Evolutionary conservation across 2,888 invertebrate genomes (phyloP).

Genomic region (Oligia strigilis): DNA sequence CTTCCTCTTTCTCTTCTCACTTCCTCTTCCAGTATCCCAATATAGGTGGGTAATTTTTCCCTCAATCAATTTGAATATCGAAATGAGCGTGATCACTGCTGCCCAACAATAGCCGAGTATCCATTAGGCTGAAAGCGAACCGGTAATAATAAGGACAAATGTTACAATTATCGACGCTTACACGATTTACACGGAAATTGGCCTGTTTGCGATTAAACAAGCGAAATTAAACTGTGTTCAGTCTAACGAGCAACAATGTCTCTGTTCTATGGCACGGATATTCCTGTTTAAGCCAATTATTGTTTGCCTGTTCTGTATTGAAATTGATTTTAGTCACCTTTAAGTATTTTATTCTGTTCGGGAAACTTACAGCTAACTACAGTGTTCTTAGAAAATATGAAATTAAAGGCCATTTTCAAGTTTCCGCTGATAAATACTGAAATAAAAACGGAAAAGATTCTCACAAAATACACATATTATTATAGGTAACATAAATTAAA

Average conservation of each 20-base stretch:
- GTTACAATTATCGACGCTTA: constrained; percentile 82
- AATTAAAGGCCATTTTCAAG: neutral
- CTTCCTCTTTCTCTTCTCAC: neutral
- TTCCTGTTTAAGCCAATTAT: constrained; percentile 56
- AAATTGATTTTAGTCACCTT: constrained; percentile 1
- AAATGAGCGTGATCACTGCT: constrained; percentile 68
- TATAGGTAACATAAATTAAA: neutral
- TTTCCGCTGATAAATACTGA: neutral
- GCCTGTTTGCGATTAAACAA: constrained; percentile 83
- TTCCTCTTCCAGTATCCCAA: neutral
- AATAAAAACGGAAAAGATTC: neutral
- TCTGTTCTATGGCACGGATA: constrained; percentile 62
- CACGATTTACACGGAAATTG: constrained; percentile 80
- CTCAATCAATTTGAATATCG: constrained; percentile 63
- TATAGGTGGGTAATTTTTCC: neutral
- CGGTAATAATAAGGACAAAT: constrained; percentile 84
- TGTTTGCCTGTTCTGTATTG: constrained; percentile 16
- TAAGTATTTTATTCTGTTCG: neutral
- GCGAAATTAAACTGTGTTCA: constrained; percentile 85
- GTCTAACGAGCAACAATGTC: constrained; percentile 82
- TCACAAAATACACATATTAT: neutral
- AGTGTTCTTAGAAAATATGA: neutral
- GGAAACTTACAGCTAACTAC: neutral
- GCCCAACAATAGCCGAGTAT: constrained; percentile 65
- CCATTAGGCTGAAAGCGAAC: constrained; percentile 69